Evolutionary conservation across 2,888 invertebrate genomes (phyloP), one percentile per base, ranked within the genome.

Genomic region (Ennomos quercinarius): DNA sequence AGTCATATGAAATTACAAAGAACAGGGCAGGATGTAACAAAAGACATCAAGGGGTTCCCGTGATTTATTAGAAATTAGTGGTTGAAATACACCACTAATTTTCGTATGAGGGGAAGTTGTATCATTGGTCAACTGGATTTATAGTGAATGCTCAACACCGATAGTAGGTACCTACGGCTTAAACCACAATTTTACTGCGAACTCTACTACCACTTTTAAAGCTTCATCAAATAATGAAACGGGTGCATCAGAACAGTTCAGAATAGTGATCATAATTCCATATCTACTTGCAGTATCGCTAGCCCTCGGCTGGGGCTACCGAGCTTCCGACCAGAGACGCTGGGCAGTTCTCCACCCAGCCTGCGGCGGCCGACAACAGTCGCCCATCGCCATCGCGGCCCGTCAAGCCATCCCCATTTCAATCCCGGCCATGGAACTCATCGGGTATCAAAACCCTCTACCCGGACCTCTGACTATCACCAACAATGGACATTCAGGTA

Each of bases 401-500:
- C 85, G 92, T 8, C 91, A 94, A 80, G 94, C 95, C 2, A 93
- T 95, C 50, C 93, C 94, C 41, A 87, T 95, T 42, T 93, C 94
- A 8, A 94, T 96, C 75, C 96, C 96, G 0, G 95, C 96, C 8
- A 91, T 96, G 76, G 96, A 96, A 80, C 94, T 95, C 85, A 93
- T 95, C 68, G 95, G 95, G 10, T 96, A 95, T 84, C 95, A 95
- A 76, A 94, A 96, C 83, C 93, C 94, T 10, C 83, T 96, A 47
- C 94, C 95, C 6, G 93, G 93, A 48, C 95, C 95, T 4, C 83
- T 96, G 35, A 93, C 93, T 47, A 88, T 95, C 62, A 93, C 93
- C 45, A 96, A 96, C 74, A 96, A 95, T 72, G 96, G 96, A 4
- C 95, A 96, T 81, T 95, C 96, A 72, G 95, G 96, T 94, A 84